A percentile compares a stretch with the other conserved stretches of the same genome.
Conservation (phyloP, 2,888 invertebrate species). For the Drosophila paramelanica region DNA sequence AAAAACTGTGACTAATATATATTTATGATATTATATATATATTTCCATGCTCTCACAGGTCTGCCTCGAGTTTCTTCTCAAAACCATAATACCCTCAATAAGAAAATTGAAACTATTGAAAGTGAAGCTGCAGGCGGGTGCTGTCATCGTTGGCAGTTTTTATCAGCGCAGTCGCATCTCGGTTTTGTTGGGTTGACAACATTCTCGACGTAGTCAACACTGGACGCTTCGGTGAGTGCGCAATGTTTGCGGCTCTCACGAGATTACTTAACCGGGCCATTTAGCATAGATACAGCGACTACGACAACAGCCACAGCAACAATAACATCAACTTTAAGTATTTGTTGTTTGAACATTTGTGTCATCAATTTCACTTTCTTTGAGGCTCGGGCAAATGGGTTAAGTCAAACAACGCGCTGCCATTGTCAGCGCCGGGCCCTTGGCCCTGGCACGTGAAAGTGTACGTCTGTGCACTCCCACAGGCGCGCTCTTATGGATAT, state of each 20-base stretch:
- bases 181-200: slow-evolving; percentile 55
- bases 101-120: slow-evolving; percentile 30
- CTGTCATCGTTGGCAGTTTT: slow-evolving; percentile 38
- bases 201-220: slow-evolving; percentile 55
- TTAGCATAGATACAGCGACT: slow-evolving; percentile 64
- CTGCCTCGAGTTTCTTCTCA: not conserved
- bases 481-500: slow-evolving; percentile 59
- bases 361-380: slow-evolving; percentile 83
- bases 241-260: slow-evolving; percentile 77
- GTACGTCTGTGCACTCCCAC: slow-evolving; percentile 50
- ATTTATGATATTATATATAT: too few species aligned
- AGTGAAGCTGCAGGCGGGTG: slow-evolving; percentile 60
- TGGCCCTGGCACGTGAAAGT: slow-evolving; percentile 45
- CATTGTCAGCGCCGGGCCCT: slow-evolving; percentile 44
- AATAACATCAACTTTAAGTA: slow-evolving; percentile 23
- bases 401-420: slow-evolving; percentile 59
- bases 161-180: slow-evolving; percentile 51
- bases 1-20: too few species aligned
- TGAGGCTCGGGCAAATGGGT: slow-evolving; percentile 56
- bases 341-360: slow-evolving; percentile 77
- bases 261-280: slow-evolving; percentile 79
- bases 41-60: too few species aligned
- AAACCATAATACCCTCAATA: not conserved
- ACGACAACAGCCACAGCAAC: slow-evolving; percentile 20
- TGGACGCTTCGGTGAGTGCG: slow-evolving; percentile 62